Percentiles rank a stretch among this genome's conserved stretches.
These are phyloP conservation scores for Acromyrmex heyeri DNA, from an alignment of 1,140 invertebrate genomes.

Conservation along the genomic window DNA sequence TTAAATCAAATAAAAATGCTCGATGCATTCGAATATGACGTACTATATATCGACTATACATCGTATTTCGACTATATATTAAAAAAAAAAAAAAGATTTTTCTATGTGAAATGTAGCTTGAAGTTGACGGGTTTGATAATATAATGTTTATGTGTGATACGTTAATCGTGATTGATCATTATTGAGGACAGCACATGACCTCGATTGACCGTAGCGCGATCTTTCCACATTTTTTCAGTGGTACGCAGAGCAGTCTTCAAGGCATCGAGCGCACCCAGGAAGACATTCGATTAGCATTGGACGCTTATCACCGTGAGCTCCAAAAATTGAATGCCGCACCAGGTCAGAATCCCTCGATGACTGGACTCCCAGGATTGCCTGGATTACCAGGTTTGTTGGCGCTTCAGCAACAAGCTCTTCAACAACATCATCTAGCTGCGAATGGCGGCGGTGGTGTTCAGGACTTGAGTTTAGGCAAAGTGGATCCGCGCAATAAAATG, in stretches of 20 bases:
- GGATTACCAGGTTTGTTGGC: constrained; percentile 90
- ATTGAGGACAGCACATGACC: constrained; percentile 89
- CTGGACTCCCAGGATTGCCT: constrained; percentile 86
- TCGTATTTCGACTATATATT: background rate
- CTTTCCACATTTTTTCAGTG: constrained; percentile 94
- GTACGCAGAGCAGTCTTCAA: constrained; percentile 86
- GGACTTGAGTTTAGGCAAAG: constrained; percentile 94
- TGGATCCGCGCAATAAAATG: constrained; percentile 89
- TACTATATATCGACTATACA: background rate
- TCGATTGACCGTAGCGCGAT: constrained; percentile 87
- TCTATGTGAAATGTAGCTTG: background rate
- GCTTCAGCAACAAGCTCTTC: constrained; percentile 91
- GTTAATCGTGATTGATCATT: constrained; percentile 76
- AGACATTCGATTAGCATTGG: constrained; percentile 95
- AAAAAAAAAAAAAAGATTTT: constrained; percentile 5
- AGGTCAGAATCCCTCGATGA: constrained; percentile 87
- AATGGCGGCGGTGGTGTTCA: constrained; percentile 91
- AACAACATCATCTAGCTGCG: constrained; percentile 88
- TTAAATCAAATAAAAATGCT: constrained; percentile 22
- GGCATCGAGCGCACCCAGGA: constrained; percentile 93
- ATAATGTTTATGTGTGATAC: background rate
- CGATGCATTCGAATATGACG: background rate
- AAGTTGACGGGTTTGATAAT: background rate
- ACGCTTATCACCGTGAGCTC: constrained; percentile 96
- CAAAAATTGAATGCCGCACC: constrained; percentile 92